Percentiles rank a stretch among this genome's conserved stretches.
Evolutionary conservation across 2,797 vertebrate genomes (phyloP).

Genomic region (Xerus rutilus): DNA sequence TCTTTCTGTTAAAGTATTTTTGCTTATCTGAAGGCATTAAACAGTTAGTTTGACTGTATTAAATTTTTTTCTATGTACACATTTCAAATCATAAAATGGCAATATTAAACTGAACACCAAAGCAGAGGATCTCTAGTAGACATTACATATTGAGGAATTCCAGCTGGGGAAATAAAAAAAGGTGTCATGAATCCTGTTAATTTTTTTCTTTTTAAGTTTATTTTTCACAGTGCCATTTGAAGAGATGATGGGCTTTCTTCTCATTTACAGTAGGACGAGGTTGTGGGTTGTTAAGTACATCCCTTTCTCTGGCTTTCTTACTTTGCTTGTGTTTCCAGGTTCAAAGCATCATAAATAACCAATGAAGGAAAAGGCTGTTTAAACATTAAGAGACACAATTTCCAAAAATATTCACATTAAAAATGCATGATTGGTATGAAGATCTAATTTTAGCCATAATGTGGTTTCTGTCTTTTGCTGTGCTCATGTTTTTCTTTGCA

Average conservation of each 20-base stretch:
- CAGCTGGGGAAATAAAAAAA: not conserved
- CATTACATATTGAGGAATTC: not conserved
- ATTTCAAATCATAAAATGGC: slow-evolving; percentile 53
- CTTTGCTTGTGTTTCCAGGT: slow-evolving; percentile 43
- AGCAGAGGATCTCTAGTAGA: not conserved
- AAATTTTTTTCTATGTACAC: not conserved
- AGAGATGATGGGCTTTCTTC: slow-evolving; percentile 12
- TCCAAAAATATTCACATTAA: slow-evolving; percentile 76
- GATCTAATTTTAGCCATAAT: slow-evolving; percentile 23
- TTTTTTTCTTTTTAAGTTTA: not conserved
- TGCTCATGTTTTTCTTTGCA: not conserved
- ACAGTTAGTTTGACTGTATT: slow-evolving; percentile 20
- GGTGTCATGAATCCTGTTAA: not conserved
- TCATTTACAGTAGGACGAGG: not conserved
- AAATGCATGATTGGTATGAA: slow-evolving; percentile 65
- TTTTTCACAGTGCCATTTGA: not conserved
- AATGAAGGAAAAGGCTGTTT: slow-evolving; percentile 73
- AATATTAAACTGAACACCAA: slow-evolving; percentile 4
- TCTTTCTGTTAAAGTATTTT: not conserved
- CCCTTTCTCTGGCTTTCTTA: slow-evolving; percentile 48
- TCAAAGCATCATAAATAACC: slow-evolving; percentile 74
- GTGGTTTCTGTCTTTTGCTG: slow-evolving; percentile 16
- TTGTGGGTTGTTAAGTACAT: slow-evolving; percentile 9
- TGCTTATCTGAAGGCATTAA: not conserved
- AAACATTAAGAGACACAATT: slow-evolving; percentile 66